Conservation (phyloP, 2,797 vertebrate species). For the Phrynocephalus vlangalii region DNA sequence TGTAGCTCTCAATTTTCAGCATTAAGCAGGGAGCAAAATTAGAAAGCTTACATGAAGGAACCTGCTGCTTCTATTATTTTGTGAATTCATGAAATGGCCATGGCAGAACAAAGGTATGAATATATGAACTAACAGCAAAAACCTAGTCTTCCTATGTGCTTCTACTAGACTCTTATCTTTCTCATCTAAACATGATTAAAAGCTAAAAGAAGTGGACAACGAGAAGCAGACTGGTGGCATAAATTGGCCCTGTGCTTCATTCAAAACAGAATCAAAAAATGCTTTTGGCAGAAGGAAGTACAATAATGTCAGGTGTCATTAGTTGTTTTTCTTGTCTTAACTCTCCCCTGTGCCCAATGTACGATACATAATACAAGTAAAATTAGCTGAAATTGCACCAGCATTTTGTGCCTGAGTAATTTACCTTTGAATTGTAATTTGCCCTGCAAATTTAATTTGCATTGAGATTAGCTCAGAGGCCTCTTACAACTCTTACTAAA, state of each 20-base stretch:
- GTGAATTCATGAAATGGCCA: background rate
- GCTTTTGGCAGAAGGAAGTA: background rate
- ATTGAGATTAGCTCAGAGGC: constrained; percentile 24
- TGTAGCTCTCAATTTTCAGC: background rate
- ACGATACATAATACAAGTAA: constrained; percentile 23
- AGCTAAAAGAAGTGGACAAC: background rate
- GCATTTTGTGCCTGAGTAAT: constrained; percentile 33
- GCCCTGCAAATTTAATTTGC: constrained; percentile 31
- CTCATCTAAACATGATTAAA: background rate
- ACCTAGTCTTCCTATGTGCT: background rate
- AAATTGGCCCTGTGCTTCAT: background rate
- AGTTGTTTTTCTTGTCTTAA: constrained; percentile 23
- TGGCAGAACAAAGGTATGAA: background rate
- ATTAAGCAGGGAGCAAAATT: background rate
- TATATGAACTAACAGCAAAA: background rate
- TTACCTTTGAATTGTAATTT: constrained; percentile 38
- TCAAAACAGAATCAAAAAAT: constrained; percentile 9
- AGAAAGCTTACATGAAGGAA: background rate
- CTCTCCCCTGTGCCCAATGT: constrained; percentile 2
- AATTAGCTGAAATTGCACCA: constrained; percentile 35
- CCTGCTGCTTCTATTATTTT: background rate
- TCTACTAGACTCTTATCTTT: background rate
- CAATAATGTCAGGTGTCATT: background rate
- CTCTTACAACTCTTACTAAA: constrained; percentile 12
- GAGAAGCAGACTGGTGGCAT: background rate